Evolutionary conservation across 2,888 invertebrate genomes (phyloP).

Genomic region (Acronicta aceris): DNA sequence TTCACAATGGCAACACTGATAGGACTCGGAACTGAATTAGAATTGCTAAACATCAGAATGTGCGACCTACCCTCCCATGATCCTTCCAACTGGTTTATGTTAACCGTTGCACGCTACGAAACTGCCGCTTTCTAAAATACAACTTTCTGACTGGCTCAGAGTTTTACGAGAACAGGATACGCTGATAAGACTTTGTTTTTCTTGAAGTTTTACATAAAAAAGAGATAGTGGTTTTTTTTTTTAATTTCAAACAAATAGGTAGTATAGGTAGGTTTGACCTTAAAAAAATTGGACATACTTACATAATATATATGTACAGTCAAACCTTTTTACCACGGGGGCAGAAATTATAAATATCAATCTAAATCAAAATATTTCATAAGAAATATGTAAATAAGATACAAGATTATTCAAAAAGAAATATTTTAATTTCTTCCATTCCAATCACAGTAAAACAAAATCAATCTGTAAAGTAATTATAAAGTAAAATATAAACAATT

Average conservation of each 20-base stretch:
- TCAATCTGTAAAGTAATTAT: constrained; percentile 38
- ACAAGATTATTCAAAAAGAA: constrained; percentile 5
- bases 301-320: too few relatives aligned
- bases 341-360: background rate
- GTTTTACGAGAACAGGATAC: constrained; percentile 61
- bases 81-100: constrained; percentile 51
- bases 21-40: constrained; percentile 66
- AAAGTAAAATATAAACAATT: constrained; percentile 48
- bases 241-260: background rate
- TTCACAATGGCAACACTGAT: constrained; percentile 62
- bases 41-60: constrained; percentile 71
- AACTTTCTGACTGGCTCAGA: constrained; percentile 34
- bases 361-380: background rate
- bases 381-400: background rate
- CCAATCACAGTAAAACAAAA: constrained; percentile 20
- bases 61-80: constrained; percentile 62
- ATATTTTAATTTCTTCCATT: constrained; percentile 20
- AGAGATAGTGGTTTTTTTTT: background rate
- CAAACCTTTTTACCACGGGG: background rate
- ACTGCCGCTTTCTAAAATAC: constrained; percentile 37
- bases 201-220: constrained; percentile 21
- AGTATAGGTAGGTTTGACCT: background rate
- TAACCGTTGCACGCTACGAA: constrained; percentile 52
- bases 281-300: too few relatives aligned
- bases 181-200: constrained; percentile 43